Conservation (phyloP, 2,113 vertebrate genomes). For the Craseonycteris thonglongyai region DNA sequence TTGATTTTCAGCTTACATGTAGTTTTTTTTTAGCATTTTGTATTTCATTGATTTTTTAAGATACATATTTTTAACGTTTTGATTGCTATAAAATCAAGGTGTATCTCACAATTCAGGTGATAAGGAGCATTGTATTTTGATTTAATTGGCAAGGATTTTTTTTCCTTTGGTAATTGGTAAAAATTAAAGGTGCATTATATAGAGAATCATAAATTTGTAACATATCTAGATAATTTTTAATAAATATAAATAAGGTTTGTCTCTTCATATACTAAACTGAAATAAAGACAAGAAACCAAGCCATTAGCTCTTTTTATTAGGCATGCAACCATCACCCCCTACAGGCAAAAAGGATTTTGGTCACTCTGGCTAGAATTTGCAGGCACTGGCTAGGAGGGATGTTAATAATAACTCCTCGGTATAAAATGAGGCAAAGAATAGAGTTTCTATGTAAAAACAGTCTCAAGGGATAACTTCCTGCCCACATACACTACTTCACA, state of each 20-base stretch:
- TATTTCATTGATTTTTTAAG: neutral
- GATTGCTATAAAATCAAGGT: neutral
- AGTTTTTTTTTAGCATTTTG: neutral
- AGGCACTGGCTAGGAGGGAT: neutral
- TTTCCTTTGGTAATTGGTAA: neutral
- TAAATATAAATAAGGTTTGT: neutral
- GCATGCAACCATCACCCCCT: slow-evolving; percentile 7
- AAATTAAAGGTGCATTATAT: neutral
- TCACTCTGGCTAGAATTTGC: neutral
- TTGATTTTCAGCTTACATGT: neutral
- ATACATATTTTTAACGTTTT: neutral
- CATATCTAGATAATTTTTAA: neutral
- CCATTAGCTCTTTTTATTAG: neutral
- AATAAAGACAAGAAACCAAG: neutral
- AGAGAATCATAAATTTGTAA: neutral
- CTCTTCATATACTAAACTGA: neutral
- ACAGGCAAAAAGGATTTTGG: neutral
- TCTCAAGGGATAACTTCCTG: neutral
- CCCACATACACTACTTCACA: neutral
- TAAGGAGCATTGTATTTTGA: neutral
- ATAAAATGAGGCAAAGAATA: neutral
- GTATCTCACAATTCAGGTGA: neutral
- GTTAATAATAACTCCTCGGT: neutral
- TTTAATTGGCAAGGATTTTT: neutral
- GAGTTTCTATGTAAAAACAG: neutral